Evolutionary conservation across 2,888 invertebrate species (phyloP), one percentile per base, ranked within the genome.

Genomic region (Stenodera caucasica): DNA sequence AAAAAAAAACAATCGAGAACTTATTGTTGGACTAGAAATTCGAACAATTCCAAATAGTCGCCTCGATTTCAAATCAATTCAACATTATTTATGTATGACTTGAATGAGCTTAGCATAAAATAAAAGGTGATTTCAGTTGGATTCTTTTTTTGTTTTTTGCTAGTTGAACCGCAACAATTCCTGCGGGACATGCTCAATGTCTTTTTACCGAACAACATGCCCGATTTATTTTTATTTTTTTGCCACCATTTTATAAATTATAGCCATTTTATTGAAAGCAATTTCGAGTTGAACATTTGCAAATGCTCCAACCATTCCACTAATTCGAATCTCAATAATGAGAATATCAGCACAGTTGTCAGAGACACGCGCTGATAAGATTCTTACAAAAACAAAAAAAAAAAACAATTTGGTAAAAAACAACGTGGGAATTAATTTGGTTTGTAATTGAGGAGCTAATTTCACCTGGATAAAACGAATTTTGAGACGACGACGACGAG

Each of bases 221-320:
- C 4, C 30, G 9, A 30, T 5, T 9, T 7, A 5, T 1, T 2
- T 30, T 9, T 15, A 2, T 15, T 18, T 14, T 37, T 37, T 4
- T 4, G 26, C 26, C 26, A 4, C 26, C 26, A 26, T 5, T 26
- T 4, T 26, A 26, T 26, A 4, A 5, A 26, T 26, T 26, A 4
- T 26, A 4, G 2, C 26, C 74, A 68, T 72, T 75, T 77, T 75
- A 76, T 75, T 75, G 73, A 68, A 76, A 70, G 71, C 76, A 77
- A 77, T 77, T 77, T 75, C 67, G 69, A 63, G 71, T 69, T 75
- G 26, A 75, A 72, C 72, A 69, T 71, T 69, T 69, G 69, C 26
- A 5, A 26, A n/a, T n/a, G 26, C 2, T 26, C 5, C 26, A 26
- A 26, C 73, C 72, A 73, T 77, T 74, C 76, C 60, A 70, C 70